Percentiles rank a stretch among this genome's conserved stretches.
phyloP scores from a whole-genome alignment of 1,140 invertebrate genomes.

The Sarcophaga peregrina region DNA sequence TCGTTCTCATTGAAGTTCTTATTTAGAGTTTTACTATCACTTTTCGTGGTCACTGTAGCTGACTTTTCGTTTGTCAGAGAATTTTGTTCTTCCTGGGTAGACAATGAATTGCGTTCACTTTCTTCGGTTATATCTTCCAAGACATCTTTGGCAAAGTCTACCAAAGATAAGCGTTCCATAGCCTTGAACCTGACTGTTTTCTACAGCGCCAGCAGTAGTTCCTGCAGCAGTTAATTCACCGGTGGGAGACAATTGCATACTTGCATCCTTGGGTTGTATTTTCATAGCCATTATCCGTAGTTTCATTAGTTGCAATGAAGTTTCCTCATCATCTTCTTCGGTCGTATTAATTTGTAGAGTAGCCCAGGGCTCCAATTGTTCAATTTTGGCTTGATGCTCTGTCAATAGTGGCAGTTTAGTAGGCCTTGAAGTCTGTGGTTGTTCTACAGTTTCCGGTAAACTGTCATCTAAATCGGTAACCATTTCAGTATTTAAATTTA shows the following conservation, averaged over 20 bases:
- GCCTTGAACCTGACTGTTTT: slow-evolving; percentile 51
- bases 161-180: slow-evolving; percentile 60
- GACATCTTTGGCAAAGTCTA: slow-evolving; percentile 60
- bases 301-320: slow-evolving; percentile 56
- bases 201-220: neutral
- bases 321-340: slow-evolving; percentile 57
- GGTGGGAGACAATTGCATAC: neutral
- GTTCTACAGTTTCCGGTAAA: neutral
- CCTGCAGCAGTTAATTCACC: neutral
- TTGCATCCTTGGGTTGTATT: slow-evolving; percentile 45
- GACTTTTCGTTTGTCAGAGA: slow-evolving; percentile 56
- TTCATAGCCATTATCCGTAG: slow-evolving; percentile 58
- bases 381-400: neutral
- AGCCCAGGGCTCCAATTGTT: neutral
- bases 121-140: slow-evolving; percentile 65
- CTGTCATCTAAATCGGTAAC: slow-evolving; percentile 43
- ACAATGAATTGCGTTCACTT: slow-evolving; percentile 56
- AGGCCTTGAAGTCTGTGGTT: slow-evolving; percentile 1
- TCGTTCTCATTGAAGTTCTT: neutral
- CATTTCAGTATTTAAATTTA: neutral
- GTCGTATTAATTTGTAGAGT: slow-evolving; percentile 13
- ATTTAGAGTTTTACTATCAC: slow-evolving; percentile 27
- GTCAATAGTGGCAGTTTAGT: neutral
- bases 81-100: slow-evolving; percentile 54
- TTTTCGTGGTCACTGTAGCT: neutral